Conservation (phyloP, 2,888 invertebrate genomes). For the Cataglyphis rosenhaueri region DNA sequence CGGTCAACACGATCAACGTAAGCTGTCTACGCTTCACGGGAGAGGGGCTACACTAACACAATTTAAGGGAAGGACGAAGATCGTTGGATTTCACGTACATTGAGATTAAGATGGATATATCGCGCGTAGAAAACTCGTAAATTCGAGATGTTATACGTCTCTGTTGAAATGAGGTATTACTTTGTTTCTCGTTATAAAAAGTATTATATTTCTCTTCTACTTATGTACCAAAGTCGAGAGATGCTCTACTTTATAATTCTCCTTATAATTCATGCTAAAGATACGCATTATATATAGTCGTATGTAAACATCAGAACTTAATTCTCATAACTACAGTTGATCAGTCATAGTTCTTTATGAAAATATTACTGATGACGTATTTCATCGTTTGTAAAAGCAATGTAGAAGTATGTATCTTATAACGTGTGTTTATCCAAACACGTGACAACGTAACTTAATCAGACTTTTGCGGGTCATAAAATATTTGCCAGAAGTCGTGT, state of each 20-base stretch:
- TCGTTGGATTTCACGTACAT: constrained; percentile 11
- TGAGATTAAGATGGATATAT: constrained; percentile 40
- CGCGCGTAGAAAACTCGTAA: constrained; percentile 36
- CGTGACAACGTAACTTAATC: not conserved
- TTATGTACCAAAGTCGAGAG: not conserved
- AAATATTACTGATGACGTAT: not conserved
- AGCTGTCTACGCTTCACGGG: constrained; percentile 17
- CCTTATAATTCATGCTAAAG: not conserved
- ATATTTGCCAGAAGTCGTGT: constrained; percentile 12
- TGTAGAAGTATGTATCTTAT: not conserved
- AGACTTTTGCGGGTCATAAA: not conserved
- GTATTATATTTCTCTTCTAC: not conserved
- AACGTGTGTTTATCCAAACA: not conserved
- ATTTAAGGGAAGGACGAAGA: constrained; percentile 32
- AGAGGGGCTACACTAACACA: constrained; percentile 28
- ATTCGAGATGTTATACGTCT: constrained; percentile 9
- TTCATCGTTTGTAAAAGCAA: not conserved
- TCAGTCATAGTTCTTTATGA: not conserved
- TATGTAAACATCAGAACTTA: not conserved
- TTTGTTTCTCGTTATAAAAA: constrained; percentile 28
- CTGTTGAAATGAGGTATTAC: constrained; percentile 39
- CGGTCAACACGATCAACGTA: constrained; percentile 44
- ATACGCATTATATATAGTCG: not conserved
- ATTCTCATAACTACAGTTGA: not conserved
- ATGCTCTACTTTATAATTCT: not conserved